A percentile compares a stretch with the other conserved stretches of the same genome.
Evolutionary conservation across 2,797 vertebrate genomes (phyloP).

Genomic region (Rhinella marina): DNA sequence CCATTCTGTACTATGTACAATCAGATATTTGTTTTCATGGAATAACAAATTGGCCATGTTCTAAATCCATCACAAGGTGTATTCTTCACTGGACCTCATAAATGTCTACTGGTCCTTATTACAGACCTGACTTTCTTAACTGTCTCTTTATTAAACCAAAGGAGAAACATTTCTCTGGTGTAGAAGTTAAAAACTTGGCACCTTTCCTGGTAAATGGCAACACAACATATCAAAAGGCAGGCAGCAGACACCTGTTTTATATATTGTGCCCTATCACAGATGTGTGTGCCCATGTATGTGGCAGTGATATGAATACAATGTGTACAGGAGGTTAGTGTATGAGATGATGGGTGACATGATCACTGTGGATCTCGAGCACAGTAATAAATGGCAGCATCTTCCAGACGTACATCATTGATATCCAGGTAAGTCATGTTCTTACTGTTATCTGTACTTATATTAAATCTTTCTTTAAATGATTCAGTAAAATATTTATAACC

Average conservation of each 20-base stretch:
- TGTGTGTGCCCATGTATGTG: background rate
- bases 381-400: conserved; percentile 33
- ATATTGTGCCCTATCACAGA: background rate
- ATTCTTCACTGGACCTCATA: no score
- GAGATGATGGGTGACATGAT: background rate
- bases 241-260: background rate
- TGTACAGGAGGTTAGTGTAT: conserved; percentile 17
- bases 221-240: background rate
- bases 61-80: no score
- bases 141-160: no score
- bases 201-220: no score
- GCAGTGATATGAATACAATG: background rate
- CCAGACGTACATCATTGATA: background rate
- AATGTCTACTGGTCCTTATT: no score
- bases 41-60: no score
- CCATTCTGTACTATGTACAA: no score
- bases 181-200: no score
- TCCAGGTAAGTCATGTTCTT: background rate
- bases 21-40: no score
- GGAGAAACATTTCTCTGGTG: no score
- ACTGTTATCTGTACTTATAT: background rate
- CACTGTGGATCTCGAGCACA: conserved; percentile 3
- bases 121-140: no score
- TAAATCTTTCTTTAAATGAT: background rate
- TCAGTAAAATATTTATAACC: accelerated